Conservation (phyloP, 2,113 vertebrate species). For the Calonectris borealis region DNA sequence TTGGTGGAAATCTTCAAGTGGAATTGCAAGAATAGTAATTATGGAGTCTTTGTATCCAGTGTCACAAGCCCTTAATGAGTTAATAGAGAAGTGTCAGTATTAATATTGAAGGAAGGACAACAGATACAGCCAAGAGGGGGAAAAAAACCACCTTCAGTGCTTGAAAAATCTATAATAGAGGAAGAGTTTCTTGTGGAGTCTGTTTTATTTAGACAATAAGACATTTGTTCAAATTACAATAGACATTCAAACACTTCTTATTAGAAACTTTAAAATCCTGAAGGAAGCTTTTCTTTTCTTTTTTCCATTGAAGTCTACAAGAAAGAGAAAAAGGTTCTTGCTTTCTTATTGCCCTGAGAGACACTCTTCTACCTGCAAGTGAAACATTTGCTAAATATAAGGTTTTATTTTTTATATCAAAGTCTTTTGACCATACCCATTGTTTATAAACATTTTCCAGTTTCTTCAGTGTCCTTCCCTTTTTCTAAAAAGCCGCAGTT, state of each 20-base stretch:
- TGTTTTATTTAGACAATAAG: slow-evolving; percentile 58
- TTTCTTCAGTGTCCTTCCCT: not conserved
- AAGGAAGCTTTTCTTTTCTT: not conserved
- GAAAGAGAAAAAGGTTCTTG: not conserved
- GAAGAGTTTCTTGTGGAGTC: slow-evolving; percentile 43
- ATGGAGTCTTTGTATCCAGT: slow-evolving; percentile 51
- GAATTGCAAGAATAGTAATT: slow-evolving; percentile 55
- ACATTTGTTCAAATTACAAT: slow-evolving; percentile 63
- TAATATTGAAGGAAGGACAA: slow-evolving; percentile 44
- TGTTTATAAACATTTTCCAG: not conserved
- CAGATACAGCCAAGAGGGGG: not conserved
- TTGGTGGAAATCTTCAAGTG: slow-evolving; percentile 31
- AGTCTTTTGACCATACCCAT: not conserved
- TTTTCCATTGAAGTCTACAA: not conserved
- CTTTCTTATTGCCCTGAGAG: not conserved
- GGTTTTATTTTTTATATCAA: not conserved
- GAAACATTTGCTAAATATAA: not conserved
- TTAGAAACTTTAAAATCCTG: slow-evolving; percentile 50
- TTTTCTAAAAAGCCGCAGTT: not conserved
- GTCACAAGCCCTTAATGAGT: slow-evolving; percentile 37
- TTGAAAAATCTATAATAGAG: slow-evolving; percentile 39
- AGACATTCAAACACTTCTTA: slow-evolving; percentile 46
- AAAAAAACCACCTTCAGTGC: not conserved
- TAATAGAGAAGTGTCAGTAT: slow-evolving; percentile 56
- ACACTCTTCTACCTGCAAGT: not conserved